Evolutionary conservation across 2,113 vertebrate genomes (phyloP).

Genomic region (Myotis brandtii): DNA sequence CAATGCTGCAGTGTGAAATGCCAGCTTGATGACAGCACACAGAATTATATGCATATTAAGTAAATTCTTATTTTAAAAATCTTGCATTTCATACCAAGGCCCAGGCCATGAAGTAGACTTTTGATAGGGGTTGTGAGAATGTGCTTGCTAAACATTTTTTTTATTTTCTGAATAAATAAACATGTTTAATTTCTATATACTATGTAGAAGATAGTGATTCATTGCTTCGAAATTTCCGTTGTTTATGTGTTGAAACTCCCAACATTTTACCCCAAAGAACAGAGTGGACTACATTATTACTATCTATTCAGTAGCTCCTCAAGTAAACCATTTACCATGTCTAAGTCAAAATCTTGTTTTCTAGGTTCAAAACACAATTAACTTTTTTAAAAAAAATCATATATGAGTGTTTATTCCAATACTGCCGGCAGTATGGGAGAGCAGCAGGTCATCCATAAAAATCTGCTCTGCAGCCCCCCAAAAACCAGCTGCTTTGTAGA

Average conservation of each 20-base stretch:
- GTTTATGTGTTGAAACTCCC: not conserved
- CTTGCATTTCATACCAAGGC: not conserved
- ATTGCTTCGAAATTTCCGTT: not conserved
- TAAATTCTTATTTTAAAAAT: not conserved
- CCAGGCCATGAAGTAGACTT: not conserved
- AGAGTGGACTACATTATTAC: not conserved
- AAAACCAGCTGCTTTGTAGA: too few species aligned
- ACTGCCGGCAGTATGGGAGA: too few species aligned
- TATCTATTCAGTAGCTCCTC: not conserved
- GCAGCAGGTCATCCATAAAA: too few species aligned
- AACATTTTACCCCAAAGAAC: not conserved
- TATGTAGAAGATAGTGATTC: not conserved
- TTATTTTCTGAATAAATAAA: not conserved
- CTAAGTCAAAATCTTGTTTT: constrained; percentile 52
- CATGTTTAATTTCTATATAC: not conserved
- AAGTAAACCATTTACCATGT: not conserved
- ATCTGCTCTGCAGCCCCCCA: too few species aligned
- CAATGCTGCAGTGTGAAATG: not conserved
- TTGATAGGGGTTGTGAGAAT: not conserved
- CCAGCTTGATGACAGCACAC: not conserved
- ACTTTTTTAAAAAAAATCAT: not conserved
- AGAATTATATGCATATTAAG: not conserved
- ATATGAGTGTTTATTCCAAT: too few species aligned
- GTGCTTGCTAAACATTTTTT: not conserved
- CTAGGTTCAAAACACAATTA: constrained; percentile 49